Evolutionary conservation across 2,113 vertebrate genomes (phyloP).

Genomic region (Esox niger): DNA sequence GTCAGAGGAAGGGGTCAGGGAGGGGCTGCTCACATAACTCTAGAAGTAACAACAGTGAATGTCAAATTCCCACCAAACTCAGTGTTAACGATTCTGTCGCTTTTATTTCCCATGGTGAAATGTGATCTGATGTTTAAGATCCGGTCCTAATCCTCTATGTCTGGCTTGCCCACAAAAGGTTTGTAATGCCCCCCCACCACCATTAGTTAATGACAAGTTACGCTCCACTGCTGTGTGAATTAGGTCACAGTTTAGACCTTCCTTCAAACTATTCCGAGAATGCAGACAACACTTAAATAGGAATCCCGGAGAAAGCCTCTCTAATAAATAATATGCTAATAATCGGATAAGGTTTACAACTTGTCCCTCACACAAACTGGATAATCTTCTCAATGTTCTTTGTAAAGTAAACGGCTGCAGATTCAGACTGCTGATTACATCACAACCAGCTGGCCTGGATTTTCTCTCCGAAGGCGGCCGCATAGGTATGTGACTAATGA

Average conservation of each 20-base stretch:
- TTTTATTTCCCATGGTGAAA: slow-evolving; percentile 57
- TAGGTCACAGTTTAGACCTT: slow-evolving; percentile 59
- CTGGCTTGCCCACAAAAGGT: slow-evolving; percentile 25
- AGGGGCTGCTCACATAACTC: slow-evolving; percentile 49
- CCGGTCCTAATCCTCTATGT: slow-evolving; percentile 55
- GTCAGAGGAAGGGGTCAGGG: slow-evolving; percentile 51
- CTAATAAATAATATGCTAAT: neutral
- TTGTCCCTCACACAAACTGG: neutral
- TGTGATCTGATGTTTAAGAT: slow-evolving; percentile 60
- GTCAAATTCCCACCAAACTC: slow-evolving; percentile 44
- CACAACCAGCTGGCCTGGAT: neutral
- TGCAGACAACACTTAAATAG: slow-evolving; percentile 16
- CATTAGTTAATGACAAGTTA: slow-evolving; percentile 50
- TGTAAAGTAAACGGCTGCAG: neutral
- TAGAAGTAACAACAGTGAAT: slow-evolving; percentile 34
- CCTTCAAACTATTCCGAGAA: slow-evolving; percentile 58
- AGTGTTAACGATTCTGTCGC: neutral
- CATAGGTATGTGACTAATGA: neutral
- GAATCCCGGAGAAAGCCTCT: neutral
- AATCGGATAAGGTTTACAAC: too few relatives aligned
- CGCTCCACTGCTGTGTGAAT: slow-evolving; percentile 57
- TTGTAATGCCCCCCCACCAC: slow-evolving; percentile 7
- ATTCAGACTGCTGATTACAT: neutral
- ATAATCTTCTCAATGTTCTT: neutral
- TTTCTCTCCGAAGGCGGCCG: neutral